Percentiles rank a stretch among this genome's conserved stretches.
These are phyloP conservation scores for Ibycter americanus DNA, from an alignment of 2,797 vertebrate species.

Conservation along the genomic window DNA sequence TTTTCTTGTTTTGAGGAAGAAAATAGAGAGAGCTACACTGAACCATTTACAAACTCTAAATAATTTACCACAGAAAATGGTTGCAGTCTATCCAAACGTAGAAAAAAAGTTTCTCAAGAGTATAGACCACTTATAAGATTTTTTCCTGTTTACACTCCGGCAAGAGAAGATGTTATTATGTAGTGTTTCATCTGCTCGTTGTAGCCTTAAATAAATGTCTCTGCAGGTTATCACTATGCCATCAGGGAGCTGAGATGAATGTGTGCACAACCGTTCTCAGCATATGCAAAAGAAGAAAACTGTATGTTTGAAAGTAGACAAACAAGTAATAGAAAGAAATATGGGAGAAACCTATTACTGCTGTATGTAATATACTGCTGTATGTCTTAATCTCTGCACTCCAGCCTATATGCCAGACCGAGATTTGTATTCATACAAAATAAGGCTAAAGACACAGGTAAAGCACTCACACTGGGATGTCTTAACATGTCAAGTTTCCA, in stretches of 20 bases:
- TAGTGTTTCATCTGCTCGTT: constrained; percentile 44
- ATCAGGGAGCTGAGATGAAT: constrained; percentile 11
- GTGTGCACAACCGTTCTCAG: not conserved
- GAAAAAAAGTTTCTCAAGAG: constrained; percentile 19
- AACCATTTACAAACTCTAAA: constrained; percentile 1
- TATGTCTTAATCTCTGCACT: not conserved
- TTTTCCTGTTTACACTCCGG: constrained; percentile 8
- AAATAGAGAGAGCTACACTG: not conserved
- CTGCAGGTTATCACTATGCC: not conserved
- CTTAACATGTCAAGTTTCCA: not conserved
- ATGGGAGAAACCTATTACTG: not conserved
- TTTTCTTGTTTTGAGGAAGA: not conserved
- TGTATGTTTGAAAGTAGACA: not conserved
- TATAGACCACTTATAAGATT: not conserved
- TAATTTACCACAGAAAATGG: not conserved
- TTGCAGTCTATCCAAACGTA: not conserved
- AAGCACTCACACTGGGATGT: not conserved
- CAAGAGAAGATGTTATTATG: constrained; percentile 21
- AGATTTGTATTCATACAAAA: not conserved
- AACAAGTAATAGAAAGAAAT: not conserved
- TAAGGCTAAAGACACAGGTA: not conserved
- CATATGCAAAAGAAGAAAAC: not conserved
- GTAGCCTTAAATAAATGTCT: constrained; percentile 66
- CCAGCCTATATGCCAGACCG: not conserved
- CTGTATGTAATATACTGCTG: not conserved